phyloP scores from a whole-genome alignment of 2,113 vertebrate genomes.

The Prionailurus viverrinus region DNA sequence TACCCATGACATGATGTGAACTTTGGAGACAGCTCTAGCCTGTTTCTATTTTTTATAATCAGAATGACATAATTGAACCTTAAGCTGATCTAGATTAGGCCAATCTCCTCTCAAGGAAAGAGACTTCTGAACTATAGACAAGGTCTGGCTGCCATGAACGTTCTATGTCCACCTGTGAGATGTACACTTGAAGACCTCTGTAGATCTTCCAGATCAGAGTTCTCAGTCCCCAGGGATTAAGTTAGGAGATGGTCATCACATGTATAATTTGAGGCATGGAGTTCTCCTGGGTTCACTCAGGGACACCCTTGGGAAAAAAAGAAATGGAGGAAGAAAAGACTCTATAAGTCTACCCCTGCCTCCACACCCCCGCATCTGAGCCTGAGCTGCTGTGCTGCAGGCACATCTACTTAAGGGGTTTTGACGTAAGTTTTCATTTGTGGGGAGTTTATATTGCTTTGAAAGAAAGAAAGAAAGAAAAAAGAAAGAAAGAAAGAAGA shows the following conservation, averaged over 20 bases:
- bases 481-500: not conserved
- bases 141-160: not conserved
- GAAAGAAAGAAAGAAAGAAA: not conserved
- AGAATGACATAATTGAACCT: not conserved
- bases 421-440: not conserved
- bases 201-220: not conserved
- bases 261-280: not conserved
- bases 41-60: conserved; percentile 35
- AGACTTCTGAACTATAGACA: not conserved
- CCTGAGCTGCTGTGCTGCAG: not conserved
- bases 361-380: not conserved
- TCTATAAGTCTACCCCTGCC: not conserved
- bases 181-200: not conserved
- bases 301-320: not conserved
- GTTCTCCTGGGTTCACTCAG: not conserved
- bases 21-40: not conserved
- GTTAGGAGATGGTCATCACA: not conserved
- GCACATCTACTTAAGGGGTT: not conserved
- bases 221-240: not conserved
- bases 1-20: not conserved
- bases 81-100: not conserved
- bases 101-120: not conserved
- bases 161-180: fast-evolving
- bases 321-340: not conserved
- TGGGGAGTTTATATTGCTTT: not conserved